Base-by-base conservation (phyloP, 2,113 vertebrate species). In the Orthochromis malagaraziensis region DNA sequence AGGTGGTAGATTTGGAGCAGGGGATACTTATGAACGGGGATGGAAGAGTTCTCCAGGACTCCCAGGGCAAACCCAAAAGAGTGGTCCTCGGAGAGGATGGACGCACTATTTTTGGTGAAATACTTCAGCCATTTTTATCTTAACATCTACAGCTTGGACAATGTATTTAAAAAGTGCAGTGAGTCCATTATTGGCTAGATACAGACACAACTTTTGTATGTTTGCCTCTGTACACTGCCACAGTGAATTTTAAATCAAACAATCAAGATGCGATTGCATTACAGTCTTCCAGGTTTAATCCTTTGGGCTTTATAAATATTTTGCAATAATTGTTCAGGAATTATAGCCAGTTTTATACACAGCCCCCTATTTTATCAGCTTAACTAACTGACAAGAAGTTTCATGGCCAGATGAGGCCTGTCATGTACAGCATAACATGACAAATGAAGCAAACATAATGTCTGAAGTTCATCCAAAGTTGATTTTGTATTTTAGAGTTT, bases 31-130 rank as follows among this genome's bases (percentile, higher is more conserved):
- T 99, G 96, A 99, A 99, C 24, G 95, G 96, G 79, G 97, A 99
- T 93, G 99, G 98, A 91, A 95, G 96, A 90, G 91, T 98, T 88
- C 98, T 99, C 70, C 98, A 99, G 90, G 98, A 99, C 92, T 98
- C 98, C 31, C 96, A 97, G 53, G 99, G 99, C 57, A 97, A 97
- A 11, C 98, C 99, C 54, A 98, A 97, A 42, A 97, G 97, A 92
- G 97, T 99, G 86, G 97, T 98, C 55, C 94, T 99, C 65, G 99
- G 99, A 94, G 98, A 97, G 54, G 99, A 99, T 88, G 98, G 98
- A 55, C 97, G 97, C 77, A 99, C 98, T 6, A 96, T 99, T 89
- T 98, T 99, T 94, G 99, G 99, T 99, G 91, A 97, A 96, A 94
- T 80, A 13, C 6, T 91, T 81, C 7, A 49, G 1, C 65, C 9